phyloP scores from a whole-genome alignment of 2,888 invertebrate genomes.

The Cryptocephalus moraei region DNA sequence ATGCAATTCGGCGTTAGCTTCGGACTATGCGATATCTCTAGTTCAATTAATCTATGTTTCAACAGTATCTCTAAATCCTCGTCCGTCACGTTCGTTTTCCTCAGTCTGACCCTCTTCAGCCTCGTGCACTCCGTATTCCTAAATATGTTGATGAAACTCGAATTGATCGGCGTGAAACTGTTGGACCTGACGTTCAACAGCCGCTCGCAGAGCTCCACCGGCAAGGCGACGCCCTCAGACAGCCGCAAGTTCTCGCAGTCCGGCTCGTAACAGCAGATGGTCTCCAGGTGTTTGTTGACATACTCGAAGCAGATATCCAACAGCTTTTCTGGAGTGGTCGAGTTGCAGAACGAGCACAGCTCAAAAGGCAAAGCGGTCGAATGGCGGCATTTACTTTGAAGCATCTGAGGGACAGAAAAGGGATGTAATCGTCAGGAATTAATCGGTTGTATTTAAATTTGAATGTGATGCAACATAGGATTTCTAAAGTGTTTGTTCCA shows the following conservation, averaged over 20 bases:
- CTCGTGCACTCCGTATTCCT: slow-evolving; percentile 55
- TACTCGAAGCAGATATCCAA: slow-evolving; percentile 53
- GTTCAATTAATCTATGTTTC: slow-evolving; percentile 60
- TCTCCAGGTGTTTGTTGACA: slow-evolving; percentile 52
- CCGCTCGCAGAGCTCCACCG: slow-evolving; percentile 62
- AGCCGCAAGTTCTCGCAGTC: slow-evolving; percentile 39
- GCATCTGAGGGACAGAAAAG: slow-evolving; percentile 13
- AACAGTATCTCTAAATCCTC: slow-evolving; percentile 59
- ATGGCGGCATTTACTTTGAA: slow-evolving; percentile 30
- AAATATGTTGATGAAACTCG: slow-evolving; percentile 62
- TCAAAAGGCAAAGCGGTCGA: slow-evolving; percentile 32
- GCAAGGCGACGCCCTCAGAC: slow-evolving; percentile 52
- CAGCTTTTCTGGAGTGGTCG: slow-evolving; percentile 47
- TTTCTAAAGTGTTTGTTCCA: too few relatives aligned
- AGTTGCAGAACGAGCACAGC: slow-evolving; percentile 35
- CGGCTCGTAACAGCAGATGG: slow-evolving; percentile 44
- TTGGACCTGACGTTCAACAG: slow-evolving; percentile 50
- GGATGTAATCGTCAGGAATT: background rate
- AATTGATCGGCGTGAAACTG: slow-evolving; percentile 41
- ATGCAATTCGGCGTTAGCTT: slow-evolving; percentile 54
- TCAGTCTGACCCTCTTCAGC: slow-evolving; percentile 57
- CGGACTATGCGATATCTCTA: slow-evolving; percentile 68
- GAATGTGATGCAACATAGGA: too few relatives aligned
- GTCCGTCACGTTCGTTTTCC: slow-evolving; percentile 63
- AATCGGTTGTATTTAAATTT: too few relatives aligned